Percentiles rank a stretch among this genome's conserved stretches.
These are phyloP conservation scores for Amiota minor DNA, from an alignment of 2,888 invertebrate genomes.

Conservation along the genomic window DNA sequence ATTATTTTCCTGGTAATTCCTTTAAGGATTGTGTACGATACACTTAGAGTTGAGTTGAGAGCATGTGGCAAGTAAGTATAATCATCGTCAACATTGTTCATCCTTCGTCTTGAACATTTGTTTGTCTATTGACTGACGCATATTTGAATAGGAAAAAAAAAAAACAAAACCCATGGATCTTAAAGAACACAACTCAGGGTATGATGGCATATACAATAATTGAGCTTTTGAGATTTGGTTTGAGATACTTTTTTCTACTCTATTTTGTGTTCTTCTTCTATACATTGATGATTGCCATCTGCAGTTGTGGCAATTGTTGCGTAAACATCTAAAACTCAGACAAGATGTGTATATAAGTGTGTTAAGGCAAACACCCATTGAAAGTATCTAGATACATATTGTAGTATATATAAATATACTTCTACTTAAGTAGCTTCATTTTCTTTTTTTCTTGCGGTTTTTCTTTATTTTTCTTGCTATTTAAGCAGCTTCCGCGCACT, in stretches of 20 bases:
- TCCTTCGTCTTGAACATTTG: too few relatives aligned
- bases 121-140: constrained; percentile 51
- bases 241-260: constrained; percentile 8
- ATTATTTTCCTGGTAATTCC: constrained; percentile 62
- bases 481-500: constrained; percentile 49
- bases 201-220: constrained; percentile 53
- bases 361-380: not conserved
- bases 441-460: not conserved
- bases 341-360: not conserved
- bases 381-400: not conserved
- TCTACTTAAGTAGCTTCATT: not conserved
- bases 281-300: constrained; percentile 53
- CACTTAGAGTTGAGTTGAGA: constrained; percentile 52
- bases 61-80: constrained; percentile 52
- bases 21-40: constrained; percentile 58
- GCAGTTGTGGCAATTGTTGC: constrained; percentile 52
- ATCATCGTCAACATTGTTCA: too few relatives aligned
- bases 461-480: constrained; percentile 26
- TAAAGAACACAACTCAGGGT: not conserved
- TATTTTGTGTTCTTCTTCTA: too few relatives aligned
- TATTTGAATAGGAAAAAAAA: constrained; percentile 54
- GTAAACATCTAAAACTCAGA: constrained; percentile 31
- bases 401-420: not conserved
- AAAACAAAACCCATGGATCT: not conserved
- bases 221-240: constrained; percentile 51